Percentiles rank a stretch among this genome's conserved stretches.
phyloP scores from a whole-genome alignment of 2,113 vertebrate genomes.

The Pedionomus torquatus region DNA sequence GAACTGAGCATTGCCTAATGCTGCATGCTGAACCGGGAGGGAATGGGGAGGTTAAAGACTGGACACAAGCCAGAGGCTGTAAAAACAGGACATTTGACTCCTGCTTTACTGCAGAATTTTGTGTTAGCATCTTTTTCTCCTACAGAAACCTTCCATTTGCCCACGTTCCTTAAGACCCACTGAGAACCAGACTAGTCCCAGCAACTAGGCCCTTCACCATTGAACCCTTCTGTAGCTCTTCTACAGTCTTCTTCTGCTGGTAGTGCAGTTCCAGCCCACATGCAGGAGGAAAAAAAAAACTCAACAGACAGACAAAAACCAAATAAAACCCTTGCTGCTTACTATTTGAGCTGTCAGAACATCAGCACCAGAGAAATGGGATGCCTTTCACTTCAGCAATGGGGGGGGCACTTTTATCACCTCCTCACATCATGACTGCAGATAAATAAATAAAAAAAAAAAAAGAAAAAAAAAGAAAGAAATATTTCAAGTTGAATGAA shows the following conservation, averaged over 20 bases:
- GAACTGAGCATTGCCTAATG: neutral
- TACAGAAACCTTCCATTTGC: neutral
- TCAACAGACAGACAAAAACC: neutral
- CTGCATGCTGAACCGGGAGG: fast-evolving
- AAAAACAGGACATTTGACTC: neutral
- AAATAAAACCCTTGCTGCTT: neutral
- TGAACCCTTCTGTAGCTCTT: neutral
- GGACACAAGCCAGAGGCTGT: neutral
- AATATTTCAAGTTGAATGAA: neutral
- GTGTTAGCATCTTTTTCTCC: neutral
- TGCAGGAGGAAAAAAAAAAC: neutral
- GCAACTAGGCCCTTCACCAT: neutral
- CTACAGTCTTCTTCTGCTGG: neutral
- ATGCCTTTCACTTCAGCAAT: neutral
- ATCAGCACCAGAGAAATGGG: neutral
- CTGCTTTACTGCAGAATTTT: neutral
- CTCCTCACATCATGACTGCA: neutral
- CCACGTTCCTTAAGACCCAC: neutral
- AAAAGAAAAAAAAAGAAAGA: neutral
- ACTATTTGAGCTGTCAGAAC: neutral
- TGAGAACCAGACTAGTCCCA: neutral
- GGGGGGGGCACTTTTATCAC: neutral
- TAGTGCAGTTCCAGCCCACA: neutral
- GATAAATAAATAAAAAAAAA: neutral
- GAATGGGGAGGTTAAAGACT: neutral